Evolutionary conservation across 2,888 invertebrate species (phyloP).

Genomic region (Eumacrocentrus americanus): DNA sequence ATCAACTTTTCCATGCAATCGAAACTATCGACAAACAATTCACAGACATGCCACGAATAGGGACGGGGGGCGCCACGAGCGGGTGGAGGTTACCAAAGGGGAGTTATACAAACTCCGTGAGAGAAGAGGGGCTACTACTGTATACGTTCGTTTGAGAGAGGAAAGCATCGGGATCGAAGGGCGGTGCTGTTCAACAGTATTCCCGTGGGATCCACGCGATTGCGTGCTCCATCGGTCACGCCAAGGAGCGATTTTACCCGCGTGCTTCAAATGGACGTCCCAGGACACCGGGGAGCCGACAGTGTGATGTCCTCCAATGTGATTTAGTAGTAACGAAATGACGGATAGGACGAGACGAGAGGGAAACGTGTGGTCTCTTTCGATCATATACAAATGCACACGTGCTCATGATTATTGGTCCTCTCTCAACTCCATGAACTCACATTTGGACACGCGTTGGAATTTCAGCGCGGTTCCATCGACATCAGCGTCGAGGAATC

Average conservation of each 20-base stretch:
- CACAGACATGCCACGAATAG: slow-evolving; percentile 10
- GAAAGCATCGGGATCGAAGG: background rate
- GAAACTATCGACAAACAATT: slow-evolving; percentile 33
- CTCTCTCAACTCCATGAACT: background rate
- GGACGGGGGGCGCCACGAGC: background rate
- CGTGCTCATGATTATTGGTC: no score
- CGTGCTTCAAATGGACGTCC: background rate
- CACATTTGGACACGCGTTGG: background rate
- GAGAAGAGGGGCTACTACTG: no score
- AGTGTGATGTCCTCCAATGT: background rate
- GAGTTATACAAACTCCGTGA: slow-evolving; percentile 20
- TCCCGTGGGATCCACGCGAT: slow-evolving; percentile 22
- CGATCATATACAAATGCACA: background rate
- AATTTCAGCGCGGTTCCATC: background rate
- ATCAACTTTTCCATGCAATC: slow-evolving; percentile 27
- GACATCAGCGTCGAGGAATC: slow-evolving; percentile 5
- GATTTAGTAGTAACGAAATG: background rate
- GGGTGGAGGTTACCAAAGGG: slow-evolving; percentile 11
- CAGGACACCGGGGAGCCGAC: background rate
- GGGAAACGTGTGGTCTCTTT: background rate
- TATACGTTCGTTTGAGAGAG: no score
- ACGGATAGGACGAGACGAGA: no score
- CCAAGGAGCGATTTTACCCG: slow-evolving; percentile 7
- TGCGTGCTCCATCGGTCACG: slow-evolving; percentile 30
- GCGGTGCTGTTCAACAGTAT: slow-evolving; percentile 10